Base-by-base conservation (phyloP, 2,797 vertebrate species). In the Anguilla pacifica region DNA sequence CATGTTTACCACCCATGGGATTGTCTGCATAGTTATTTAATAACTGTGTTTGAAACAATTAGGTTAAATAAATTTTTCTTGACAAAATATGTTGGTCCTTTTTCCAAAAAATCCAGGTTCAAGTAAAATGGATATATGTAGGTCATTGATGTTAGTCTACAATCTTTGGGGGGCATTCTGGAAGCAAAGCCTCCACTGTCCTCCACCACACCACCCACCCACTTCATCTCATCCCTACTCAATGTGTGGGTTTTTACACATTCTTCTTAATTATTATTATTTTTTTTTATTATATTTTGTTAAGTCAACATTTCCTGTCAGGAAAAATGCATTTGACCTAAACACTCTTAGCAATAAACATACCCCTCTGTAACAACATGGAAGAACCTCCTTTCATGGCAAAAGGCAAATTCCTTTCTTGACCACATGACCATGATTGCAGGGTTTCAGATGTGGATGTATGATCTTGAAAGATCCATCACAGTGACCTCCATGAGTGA, bases 401-500 rank as follows among this genome's bases (percentile, higher is more conserved):
- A 59, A 59, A 77, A 17, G 39, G 4, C 15, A 43, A 35, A 77
- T 77, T 19, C 74, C 39, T 77, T 77, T 43, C 13, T 77, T 43
- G 35, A 35, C 74, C 31, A 43, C 31, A 77, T 77, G 59, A 43
- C 82, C 70, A 74, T 28, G 82, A 72, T 72, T 35, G 61, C 49
- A 64, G 11, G 43, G 79, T 49, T 43, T 59, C 55, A 67, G 77
- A 51, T n/a, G 51, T 67, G 86, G 86, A 17, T 22, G 59, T 59
- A n/a, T 57, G n/a, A 46, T 87, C 79, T 70, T 10, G n/a, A 70
- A 67, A 67, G 77, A 86, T 70, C 61, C 86, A 89, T 91, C 89
- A 90, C 22, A 3, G 43, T 92, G 88, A 91, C 90, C 91, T 92
- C 89, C 87, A 87, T 57, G 88, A 84, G 86, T 49, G 43, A 85